Conservation (phyloP, 2,113 vertebrate genomes). For the Colossoma macropomum region DNA sequence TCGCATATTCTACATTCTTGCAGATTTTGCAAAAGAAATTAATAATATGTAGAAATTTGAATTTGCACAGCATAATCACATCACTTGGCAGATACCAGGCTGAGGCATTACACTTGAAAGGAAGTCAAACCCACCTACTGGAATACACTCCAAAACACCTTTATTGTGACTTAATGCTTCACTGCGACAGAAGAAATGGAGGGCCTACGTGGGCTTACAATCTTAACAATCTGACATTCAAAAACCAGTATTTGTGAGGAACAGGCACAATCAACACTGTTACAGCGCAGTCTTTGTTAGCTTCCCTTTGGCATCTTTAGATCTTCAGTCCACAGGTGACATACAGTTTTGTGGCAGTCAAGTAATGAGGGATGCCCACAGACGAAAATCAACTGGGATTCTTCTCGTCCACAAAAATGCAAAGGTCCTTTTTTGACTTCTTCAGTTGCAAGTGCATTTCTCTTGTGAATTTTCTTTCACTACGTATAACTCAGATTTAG, state of each 20-base stretch:
- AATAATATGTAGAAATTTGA: not conserved
- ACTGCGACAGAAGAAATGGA: not conserved
- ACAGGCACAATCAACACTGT: not conserved
- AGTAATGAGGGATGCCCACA: not conserved
- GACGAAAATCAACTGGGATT: not conserved
- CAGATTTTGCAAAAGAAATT: not conserved
- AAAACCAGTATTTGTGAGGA: not conserved
- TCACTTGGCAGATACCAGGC: constrained; percentile 4
- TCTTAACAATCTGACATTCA: not conserved
- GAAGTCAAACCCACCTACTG: too few species aligned
- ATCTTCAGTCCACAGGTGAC: not conserved
- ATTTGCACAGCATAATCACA: not conserved
- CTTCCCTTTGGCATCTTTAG: not conserved
- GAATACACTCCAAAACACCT: not conserved
- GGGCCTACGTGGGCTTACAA: not conserved
- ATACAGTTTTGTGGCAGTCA: not conserved
- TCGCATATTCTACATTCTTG: too few species aligned
- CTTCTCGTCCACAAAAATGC: not conserved
- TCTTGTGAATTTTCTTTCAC: not conserved
- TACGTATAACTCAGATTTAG: not conserved
- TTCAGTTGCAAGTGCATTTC: not conserved
- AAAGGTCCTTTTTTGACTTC: not conserved
- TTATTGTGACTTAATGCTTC: not conserved
- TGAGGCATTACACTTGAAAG: not conserved
- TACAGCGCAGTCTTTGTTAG: not conserved